Base-by-base conservation (phyloP, 2,888 invertebrate species). In the Actias luna region DNA sequence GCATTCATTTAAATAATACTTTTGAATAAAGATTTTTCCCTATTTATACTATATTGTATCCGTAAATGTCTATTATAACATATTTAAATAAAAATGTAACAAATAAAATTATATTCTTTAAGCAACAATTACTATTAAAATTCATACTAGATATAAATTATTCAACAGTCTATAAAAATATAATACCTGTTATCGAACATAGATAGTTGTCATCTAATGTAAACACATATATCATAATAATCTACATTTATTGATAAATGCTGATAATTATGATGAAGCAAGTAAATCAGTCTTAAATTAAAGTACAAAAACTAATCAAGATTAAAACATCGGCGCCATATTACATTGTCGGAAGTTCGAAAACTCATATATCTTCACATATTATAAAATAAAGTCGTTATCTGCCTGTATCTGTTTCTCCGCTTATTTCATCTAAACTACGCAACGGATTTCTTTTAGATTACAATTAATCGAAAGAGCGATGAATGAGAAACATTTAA, bases 211-310 rank as follows among this genome's bases (percentile, higher is more conserved):
- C 10, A 46, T 46, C 12, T 46, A 46, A 22, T 46, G 22, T 46
- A 52, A 52, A 52, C 5, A 29, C 14, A 52, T 52, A n/a, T 52
- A 52, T 50, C 52, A 29, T 27, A 25, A 25, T 50, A 50, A 50
- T 25, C 50, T 25, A 50, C 52, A 29, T 16, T 27, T 25, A 52
- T 27, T 52, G 52, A 52, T 52, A 27, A 52, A 22, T 25, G 22
- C 4, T 50, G 25, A 50, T 52, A 18, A 52, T 52, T 52, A 52
- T 52, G 29, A 52, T 52, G 5, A 52, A 4, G 25, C 29, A n/a
- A 27, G 52, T 50, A 25, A 2, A 52, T 27, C 52, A 27, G 10
- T 16, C n/a, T n/a, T n/a, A n/a, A n/a, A n/a, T 27, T 22, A 22
- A 46, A 46, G 18, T 46, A 5, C 46, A 46, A 46, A 46, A 46